Conservation (phyloP, 2,797 vertebrate genomes). For the Chelonia mydas region DNA sequence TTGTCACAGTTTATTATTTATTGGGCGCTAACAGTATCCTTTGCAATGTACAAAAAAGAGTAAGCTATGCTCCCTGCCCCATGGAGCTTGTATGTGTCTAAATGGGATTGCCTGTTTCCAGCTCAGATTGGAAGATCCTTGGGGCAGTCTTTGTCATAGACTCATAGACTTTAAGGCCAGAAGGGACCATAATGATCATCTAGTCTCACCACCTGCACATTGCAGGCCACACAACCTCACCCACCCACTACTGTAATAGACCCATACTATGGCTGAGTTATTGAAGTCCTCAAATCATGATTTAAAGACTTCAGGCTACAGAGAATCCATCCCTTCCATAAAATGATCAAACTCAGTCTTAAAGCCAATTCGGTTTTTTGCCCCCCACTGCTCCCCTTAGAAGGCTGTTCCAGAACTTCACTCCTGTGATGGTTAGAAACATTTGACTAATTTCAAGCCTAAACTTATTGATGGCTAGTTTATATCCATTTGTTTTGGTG, state of each 20-base stretch:
- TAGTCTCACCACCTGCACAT: neutral
- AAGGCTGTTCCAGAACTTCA: too few relatives aligned
- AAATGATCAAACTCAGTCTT: too few relatives aligned
- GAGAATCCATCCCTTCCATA: neutral
- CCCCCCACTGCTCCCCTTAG: too few relatives aligned
- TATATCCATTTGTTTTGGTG: too few relatives aligned
- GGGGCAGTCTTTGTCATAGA: too few relatives aligned
- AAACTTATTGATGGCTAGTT: too few relatives aligned
- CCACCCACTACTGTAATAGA: neutral
- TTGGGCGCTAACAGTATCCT: neutral
- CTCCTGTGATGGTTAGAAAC: too few relatives aligned
- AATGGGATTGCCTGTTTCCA: neutral
- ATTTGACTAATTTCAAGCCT: too few relatives aligned
- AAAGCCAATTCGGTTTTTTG: too few relatives aligned
- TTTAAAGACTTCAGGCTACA: neutral
- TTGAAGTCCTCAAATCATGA: neutral
- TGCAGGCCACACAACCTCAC: neutral
- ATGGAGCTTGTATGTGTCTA: neutral
- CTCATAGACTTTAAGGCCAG: too few relatives aligned
- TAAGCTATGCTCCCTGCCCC: neutral
- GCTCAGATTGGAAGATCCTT: neutral
- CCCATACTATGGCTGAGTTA: neutral
- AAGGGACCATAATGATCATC: neutral
- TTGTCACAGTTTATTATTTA: slow-evolving; percentile 13
- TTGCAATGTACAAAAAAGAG: neutral